These are phyloP conservation scores for Spermophilus dauricus DNA, from an alignment of 2,113 vertebrate species.

Conservation along the genomic window DNA sequence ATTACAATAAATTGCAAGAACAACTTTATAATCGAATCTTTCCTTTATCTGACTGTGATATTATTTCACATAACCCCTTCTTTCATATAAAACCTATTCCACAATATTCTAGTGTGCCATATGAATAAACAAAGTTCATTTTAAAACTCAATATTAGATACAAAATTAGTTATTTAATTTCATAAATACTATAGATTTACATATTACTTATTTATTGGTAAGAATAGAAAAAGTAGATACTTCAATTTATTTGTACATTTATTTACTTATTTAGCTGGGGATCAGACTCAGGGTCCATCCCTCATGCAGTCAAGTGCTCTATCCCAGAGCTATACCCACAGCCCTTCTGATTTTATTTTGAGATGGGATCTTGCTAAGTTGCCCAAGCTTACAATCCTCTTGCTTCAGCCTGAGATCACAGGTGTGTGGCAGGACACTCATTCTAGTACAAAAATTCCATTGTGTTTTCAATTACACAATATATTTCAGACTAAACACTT, in stretches of 20 bases:
- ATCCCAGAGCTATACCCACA: too few relatives aligned
- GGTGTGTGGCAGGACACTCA: neutral
- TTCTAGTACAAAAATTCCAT: neutral
- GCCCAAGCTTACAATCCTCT: neutral
- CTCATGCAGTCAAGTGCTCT: too few relatives aligned
- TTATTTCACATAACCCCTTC: neutral
- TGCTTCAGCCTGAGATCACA: neutral
- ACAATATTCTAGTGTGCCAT: neutral
- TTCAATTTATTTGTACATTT: neutral
- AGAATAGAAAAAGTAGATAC: neutral
- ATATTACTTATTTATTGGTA: neutral
- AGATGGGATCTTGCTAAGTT: neutral
- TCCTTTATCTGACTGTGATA: neutral
- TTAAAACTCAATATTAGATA: neutral
- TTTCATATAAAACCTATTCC: slow-evolving; percentile 10
- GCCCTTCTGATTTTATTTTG: too few relatives aligned
- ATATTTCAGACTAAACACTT: neutral
- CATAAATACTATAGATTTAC: neutral
- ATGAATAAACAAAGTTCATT: neutral
- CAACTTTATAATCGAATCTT: neutral
- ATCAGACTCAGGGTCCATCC: too few relatives aligned
- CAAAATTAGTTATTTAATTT: neutral
- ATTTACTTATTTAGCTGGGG: too few relatives aligned
- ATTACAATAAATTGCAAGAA: neutral
- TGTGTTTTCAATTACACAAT: neutral